phyloP scores from a whole-genome alignment of 1,140 invertebrate genomes.

The Panagrolaimus sp. region DNA sequence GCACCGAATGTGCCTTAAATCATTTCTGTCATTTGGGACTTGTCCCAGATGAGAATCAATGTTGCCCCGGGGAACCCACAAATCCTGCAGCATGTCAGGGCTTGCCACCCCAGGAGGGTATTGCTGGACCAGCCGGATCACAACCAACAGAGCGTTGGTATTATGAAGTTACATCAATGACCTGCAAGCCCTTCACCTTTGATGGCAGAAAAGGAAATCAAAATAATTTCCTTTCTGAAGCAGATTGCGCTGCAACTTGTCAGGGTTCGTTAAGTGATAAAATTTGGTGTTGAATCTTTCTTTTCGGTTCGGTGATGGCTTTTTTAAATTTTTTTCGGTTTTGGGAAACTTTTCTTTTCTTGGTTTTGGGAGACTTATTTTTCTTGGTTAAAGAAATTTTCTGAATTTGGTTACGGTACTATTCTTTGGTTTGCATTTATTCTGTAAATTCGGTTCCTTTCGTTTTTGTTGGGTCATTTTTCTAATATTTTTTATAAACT shows the following conservation, averaged over 20 bases:
- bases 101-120: constrained; percentile 26
- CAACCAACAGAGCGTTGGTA: constrained; percentile 36
- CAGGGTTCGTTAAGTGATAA: constrained; percentile 37
- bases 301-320: neutral
- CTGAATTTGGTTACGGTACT: too few relatives aligned
- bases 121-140: constrained; percentile 19
- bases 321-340: constrained; percentile 10
- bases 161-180: constrained; percentile 35
- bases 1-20: constrained; percentile 34
- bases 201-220: constrained; percentile 51
- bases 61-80: constrained; percentile 44
- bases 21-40: constrained; percentile 50
- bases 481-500: too few relatives aligned
- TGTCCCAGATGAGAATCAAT: constrained; percentile 49
- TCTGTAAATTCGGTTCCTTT: too few relatives aligned
- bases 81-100: constrained; percentile 48
- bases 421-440: too few relatives aligned
- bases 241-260: constrained; percentile 51
- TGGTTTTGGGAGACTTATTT: neutral
- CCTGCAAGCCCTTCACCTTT: constrained; percentile 46
- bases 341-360: too few relatives aligned
- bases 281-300: neutral
- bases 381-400: too few relatives aligned
- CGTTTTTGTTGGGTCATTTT: too few relatives aligned
- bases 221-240: constrained; percentile 51